Conservation (phyloP, 1,140 invertebrate species). For the Phocides pigmalion region DNA sequence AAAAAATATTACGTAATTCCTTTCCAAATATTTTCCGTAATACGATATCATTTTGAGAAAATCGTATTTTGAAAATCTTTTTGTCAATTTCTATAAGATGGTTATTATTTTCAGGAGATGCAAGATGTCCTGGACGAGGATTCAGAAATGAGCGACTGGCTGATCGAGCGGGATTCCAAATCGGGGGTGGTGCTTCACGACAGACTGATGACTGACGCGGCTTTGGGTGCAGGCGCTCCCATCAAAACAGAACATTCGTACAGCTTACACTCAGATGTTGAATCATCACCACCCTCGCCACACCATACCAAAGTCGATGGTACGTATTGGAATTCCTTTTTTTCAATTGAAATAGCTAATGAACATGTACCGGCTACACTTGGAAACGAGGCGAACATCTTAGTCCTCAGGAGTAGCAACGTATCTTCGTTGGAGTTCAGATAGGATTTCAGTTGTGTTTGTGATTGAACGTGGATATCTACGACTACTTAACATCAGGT, state of each 20-base stretch:
- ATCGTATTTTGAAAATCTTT: no score
- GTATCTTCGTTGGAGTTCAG: no score
- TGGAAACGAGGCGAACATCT: no score
- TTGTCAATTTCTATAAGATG: not conserved
- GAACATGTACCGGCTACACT: no score
- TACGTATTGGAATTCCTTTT: conserved; percentile 56
- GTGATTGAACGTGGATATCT: no score
- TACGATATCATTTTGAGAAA: no score
- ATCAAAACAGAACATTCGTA: conserved; percentile 95
- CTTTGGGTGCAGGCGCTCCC: conserved; percentile 88
- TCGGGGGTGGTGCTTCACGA: conserved; percentile 91
- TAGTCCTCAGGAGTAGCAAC: no score
- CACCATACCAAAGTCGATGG: conserved; percentile 87
- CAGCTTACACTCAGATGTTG: conserved; percentile 88
- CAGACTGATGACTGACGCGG: conserved; percentile 94
- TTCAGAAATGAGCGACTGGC: conserved; percentile 84
- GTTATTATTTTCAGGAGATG: conserved; percentile 83
- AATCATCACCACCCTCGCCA: conserved; percentile 87
- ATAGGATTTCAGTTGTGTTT: no score
- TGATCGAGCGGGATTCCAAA: conserved; percentile 84
- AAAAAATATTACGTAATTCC: no score
- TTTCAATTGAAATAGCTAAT: not conserved
- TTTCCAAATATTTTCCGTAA: no score
- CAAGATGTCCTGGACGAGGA: conserved; percentile 86
- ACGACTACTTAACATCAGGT: no score